phyloP scores from a whole-genome alignment of 2,888 invertebrate species.

The Drosophila incognita region DNA sequence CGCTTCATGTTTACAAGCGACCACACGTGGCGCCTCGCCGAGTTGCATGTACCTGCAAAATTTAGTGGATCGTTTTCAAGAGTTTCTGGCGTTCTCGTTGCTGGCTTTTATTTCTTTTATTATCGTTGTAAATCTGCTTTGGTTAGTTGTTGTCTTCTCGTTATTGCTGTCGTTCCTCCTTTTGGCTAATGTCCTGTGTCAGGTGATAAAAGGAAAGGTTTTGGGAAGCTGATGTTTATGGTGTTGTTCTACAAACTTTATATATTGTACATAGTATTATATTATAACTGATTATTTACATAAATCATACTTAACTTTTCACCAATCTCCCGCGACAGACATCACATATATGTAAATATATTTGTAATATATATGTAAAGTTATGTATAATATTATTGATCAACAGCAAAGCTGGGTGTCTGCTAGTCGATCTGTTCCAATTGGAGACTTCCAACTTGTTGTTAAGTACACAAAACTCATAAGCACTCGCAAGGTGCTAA shows the following conservation, averaged over 20 bases:
- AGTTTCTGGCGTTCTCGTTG: background rate
- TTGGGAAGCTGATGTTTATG: background rate
- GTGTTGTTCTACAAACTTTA: background rate
- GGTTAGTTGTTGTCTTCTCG: background rate
- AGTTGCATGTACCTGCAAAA: slow-evolving; percentile 43
- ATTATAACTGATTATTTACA: background rate
- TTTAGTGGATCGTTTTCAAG: slow-evolving; percentile 48
- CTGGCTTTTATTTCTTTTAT: slow-evolving; percentile 4
- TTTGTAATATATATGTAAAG: too few relatives aligned
- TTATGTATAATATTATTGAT: background rate
- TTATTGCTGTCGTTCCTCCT: background rate
- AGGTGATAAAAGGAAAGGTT: slow-evolving; percentile 15
- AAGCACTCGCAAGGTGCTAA: slow-evolving; percentile 3
- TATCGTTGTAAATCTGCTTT: slow-evolving; percentile 28
- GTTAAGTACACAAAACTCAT: background rate
- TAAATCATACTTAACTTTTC: background rate
- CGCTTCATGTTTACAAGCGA: slow-evolving; percentile 59
- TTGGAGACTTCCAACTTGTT: background rate
- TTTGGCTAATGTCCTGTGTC: slow-evolving; percentile 3
- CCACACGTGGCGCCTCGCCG: slow-evolving; percentile 75
- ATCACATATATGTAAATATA: too few relatives aligned
- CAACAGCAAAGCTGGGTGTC: background rate
- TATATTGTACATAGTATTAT: background rate
- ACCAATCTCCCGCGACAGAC: background rate
- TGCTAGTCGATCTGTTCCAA: background rate